Percentiles rank a stretch among this genome's conserved stretches.
Conservation (phyloP, 2,113 vertebrate species). For the Nycticryphes semicollaris region DNA sequence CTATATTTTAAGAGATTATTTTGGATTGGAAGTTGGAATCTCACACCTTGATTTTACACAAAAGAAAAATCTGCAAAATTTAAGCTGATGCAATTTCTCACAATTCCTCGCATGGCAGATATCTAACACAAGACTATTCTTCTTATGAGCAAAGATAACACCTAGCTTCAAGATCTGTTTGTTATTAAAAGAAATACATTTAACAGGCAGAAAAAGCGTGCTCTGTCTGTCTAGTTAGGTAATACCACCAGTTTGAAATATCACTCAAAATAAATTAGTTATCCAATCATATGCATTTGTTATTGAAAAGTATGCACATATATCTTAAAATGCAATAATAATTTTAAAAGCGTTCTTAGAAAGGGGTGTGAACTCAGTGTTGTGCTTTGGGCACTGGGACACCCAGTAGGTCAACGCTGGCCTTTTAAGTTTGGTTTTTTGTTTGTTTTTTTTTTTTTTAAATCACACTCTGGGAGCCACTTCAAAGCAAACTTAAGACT, state of each 20-base stretch:
- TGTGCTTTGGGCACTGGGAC: not conserved
- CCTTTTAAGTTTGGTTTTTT: not conserved
- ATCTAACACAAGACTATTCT: not conserved
- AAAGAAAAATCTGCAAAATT: not conserved
- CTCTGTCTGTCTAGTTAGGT: not conserved
- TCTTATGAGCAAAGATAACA: not conserved
- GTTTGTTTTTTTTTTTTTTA: not conserved
- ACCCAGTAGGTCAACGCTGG: fast-evolving
- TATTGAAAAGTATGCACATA: fast-evolving
- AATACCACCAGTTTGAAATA: not conserved
- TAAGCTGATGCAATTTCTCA: not conserved
- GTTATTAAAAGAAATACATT: not conserved
- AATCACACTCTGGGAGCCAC: not conserved
- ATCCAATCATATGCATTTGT: fast-evolving
- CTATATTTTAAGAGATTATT: not conserved
- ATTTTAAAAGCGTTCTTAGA: not conserved
- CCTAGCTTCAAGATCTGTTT: not conserved
- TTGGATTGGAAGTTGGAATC: not conserved
- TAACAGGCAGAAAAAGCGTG: fast-evolving
- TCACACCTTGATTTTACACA: fast-evolving
- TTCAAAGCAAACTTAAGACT: not conserved
- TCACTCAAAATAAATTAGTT: not conserved
- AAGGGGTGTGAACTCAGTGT: not conserved
- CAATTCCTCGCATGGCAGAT: not conserved
- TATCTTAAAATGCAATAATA: not conserved